Evolutionary conservation across 1,140 invertebrate species (phyloP).

Genomic region (Drosophila sp.): DNA sequence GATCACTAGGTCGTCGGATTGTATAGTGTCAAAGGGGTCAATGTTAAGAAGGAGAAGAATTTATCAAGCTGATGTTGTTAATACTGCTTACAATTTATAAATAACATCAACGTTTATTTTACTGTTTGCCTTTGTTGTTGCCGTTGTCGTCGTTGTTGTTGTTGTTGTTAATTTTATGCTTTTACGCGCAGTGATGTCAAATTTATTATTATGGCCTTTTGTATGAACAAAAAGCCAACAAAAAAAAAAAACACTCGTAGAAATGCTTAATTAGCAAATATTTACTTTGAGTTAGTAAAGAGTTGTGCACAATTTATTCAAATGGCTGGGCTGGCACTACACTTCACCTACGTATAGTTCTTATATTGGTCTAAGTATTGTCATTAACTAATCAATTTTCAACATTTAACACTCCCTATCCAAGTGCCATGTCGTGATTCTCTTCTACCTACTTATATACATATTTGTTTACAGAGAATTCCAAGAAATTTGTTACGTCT

Average conservation of each 20-base stretch:
- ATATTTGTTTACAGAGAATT: neutral
- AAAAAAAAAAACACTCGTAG: conserved; percentile 46
- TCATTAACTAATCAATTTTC: conserved; percentile 8
- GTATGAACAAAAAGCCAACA: conserved; percentile 25
- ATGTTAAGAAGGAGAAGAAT: conserved; percentile 48
- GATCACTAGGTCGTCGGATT: conserved; percentile 61
- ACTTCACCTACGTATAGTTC: neutral
- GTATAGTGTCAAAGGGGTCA: conserved; percentile 46
- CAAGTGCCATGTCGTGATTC: conserved; percentile 28
- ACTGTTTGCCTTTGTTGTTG: conserved; percentile 12
- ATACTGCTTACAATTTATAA: conserved; percentile 53
- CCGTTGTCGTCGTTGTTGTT: conserved; percentile 12
- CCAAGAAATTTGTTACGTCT: neutral
- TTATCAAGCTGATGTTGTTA: conserved; percentile 36
- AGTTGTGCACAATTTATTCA: conserved; percentile 31
- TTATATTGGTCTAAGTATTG: neutral
- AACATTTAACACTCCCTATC: conserved; percentile 19
- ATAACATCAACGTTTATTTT: conserved; percentile 19
- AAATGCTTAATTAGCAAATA: conserved; percentile 79
- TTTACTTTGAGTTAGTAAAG: conserved; percentile 52
- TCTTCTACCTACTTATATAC: neutral
- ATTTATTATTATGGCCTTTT: conserved; percentile 67
- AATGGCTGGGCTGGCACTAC: neutral
- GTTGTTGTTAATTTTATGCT: conserved; percentile 58
- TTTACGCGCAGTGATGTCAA: conserved; percentile 69